These are phyloP conservation scores for Xestia c-nigrum DNA, from an alignment of 2,888 invertebrate species.

Conservation along the genomic window DNA sequence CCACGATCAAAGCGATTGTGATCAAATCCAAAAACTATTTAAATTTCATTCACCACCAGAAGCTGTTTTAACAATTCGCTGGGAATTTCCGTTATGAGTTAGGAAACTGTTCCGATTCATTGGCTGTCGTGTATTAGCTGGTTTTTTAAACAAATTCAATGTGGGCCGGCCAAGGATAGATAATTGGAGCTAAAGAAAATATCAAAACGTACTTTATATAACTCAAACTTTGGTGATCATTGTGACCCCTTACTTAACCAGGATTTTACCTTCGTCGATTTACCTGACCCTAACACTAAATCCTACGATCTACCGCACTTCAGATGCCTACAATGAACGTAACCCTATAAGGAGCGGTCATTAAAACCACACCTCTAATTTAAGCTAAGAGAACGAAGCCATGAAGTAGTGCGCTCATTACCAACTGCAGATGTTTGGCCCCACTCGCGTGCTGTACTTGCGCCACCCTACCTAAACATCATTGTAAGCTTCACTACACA, in stretches of 20 bases:
- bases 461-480: constrained; percentile 82
- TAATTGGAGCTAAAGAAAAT: neutral
- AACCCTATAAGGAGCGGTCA: neutral
- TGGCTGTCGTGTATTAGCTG: constrained; percentile 53
- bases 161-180: constrained; percentile 23
- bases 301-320: neutral
- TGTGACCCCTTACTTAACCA: neutral
- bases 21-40: constrained; percentile 84
- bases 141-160: constrained; percentile 46
- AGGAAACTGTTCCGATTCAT: constrained; percentile 64
- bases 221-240: neutral
- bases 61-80: constrained; percentile 75
- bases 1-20: constrained; percentile 85
- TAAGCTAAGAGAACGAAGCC: constrained; percentile 36
- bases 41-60: constrained; percentile 79
- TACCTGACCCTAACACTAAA: neutral
- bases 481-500: constrained; percentile 78
- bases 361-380: constrained; percentile 46
- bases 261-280: neutral
- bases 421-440: constrained; percentile 76
- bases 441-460: constrained; percentile 82
- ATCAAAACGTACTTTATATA: neutral
- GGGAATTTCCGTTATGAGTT: constrained; percentile 82
- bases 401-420: constrained; percentile 53
- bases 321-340: neutral